A percentile compares a stretch with the other conserved stretches of the same genome.
phyloP scores from a whole-genome alignment of 2,113 vertebrate species.

The Otus sunia region DNA sequence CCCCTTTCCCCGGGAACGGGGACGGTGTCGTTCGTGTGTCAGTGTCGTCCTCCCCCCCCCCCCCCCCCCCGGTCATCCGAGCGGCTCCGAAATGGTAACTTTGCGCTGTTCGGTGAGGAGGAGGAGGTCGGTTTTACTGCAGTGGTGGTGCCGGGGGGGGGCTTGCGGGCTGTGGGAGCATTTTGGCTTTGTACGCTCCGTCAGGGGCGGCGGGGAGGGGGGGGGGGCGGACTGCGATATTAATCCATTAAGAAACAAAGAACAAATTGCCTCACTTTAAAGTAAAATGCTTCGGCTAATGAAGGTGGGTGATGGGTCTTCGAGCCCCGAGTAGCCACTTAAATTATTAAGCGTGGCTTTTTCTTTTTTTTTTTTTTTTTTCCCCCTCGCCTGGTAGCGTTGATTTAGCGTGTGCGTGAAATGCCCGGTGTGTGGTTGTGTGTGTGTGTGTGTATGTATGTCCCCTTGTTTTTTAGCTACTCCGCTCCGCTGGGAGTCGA shows the following conservation, averaged over 20 bases:
- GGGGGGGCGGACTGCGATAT: conserved; percentile 27
- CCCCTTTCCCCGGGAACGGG: background rate
- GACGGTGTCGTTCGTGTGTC: background rate
- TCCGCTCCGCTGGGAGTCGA: background rate
- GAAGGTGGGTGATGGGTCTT: conserved; percentile 66
- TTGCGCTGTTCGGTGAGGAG: conserved; percentile 22
- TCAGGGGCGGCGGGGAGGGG: conserved; percentile 15
- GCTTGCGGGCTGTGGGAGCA: conserved; percentile 20
- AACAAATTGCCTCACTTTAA: conserved; percentile 70
- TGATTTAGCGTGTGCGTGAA: conserved; percentile 30
- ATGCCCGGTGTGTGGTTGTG: background rate
- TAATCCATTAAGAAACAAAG: conserved; percentile 72
- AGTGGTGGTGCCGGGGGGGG: conserved; percentile 43
- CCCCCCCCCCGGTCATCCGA: background rate
- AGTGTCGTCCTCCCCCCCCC: no score
- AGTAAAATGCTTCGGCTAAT: conserved; percentile 51
- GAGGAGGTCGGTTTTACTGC: conserved; percentile 19
- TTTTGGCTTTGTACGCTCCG: conserved; percentile 70
- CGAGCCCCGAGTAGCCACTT: conserved; percentile 47
- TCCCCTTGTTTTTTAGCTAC: background rate
- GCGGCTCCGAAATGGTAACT: conserved; percentile 61
- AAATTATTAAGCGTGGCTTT: conserved; percentile 48
- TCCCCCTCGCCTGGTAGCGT: background rate
- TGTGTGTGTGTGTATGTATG: background rate
- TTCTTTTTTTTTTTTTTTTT: no score